Conservation (phyloP, 2,888 invertebrate genomes). For the Drosophila aldrichi region DNA sequence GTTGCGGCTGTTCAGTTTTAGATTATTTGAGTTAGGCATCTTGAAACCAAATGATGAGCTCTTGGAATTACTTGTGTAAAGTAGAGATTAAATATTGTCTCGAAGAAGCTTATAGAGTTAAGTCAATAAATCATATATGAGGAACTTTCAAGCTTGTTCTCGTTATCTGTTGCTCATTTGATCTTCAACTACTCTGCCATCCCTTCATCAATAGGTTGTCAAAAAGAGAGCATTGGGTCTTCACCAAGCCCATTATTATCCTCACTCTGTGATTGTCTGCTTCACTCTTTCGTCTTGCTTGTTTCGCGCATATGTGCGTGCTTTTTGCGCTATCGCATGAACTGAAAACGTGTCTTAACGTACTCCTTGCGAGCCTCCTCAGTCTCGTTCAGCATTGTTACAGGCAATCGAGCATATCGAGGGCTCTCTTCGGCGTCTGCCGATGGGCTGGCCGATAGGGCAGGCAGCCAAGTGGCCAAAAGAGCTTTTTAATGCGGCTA, state of each 20-base stretch:
- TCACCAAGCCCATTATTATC: not conserved
- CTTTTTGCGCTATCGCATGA: constrained; percentile 23
- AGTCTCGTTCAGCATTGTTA: constrained; percentile 74
- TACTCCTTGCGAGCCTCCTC: constrained; percentile 61
- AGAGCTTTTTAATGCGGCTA: constrained; percentile 55
- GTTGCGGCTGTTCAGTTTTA: not conserved
- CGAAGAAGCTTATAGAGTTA: not conserved
- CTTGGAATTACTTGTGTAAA: no score
- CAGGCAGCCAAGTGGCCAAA: constrained; percentile 50
- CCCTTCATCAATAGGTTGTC: not conserved
- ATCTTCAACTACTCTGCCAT: not conserved
- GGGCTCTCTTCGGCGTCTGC: constrained; percentile 23
- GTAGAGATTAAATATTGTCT: not conserved
- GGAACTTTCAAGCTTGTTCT: not conserved
- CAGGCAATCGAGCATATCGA: constrained; percentile 51
- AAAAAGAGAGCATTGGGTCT: not conserved
- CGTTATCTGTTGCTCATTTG: not conserved
- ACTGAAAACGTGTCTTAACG: constrained; percentile 23
- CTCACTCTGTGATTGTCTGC: not conserved
- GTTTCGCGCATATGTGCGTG: constrained; percentile 18
- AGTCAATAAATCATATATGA: no score
- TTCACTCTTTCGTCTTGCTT: not conserved
- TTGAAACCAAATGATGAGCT: no score
- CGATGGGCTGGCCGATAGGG: constrained; percentile 64
- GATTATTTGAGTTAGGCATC: not conserved